Evolutionary conservation across 2,888 invertebrate species (phyloP), one percentile per base, ranked within the genome.

Genomic region (Phyllotreta striolata): DNA sequence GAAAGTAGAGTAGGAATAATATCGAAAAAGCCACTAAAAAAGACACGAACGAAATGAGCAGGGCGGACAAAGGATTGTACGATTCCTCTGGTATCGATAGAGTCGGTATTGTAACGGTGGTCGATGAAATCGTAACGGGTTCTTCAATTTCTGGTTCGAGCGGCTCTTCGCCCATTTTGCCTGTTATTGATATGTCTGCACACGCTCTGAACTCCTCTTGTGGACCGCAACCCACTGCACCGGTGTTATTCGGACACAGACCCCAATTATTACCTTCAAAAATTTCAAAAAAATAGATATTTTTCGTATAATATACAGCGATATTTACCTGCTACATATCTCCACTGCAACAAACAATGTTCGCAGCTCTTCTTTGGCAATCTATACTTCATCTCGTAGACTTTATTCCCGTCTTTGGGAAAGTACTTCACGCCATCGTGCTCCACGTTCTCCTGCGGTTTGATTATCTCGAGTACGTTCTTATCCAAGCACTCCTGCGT

Each of bases 151-250:
- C 64, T 10, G 84, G 74, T 0, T 85, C 83, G 73, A 84, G 83
- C 5, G 85, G 84, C 51, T 78, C 76, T 51, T 83, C 83, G 8
- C 72, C 69, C 24, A 24, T 24, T 59, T 81, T 80, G 62, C 87
- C 87, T 1, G 88, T 88, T 41, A 95, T 88, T 10, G 89, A 84
- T 47, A 93, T 88, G 75, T 95, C 94, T 0, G 94, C 89, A 72
- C 94, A 94, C 0, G 92, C 91, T 13, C 94, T 85, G 76, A 95
- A 95, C 76, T 94, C 93, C 78, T 95, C 95, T 77, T 95, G 95
- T 0, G 91, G 91, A 0, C 95, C 95, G 76, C 95, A 95, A 0
- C 95, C 95, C 0, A 95, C 90, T 0, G 89, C 90, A 38, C 90
- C 92, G 51, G 87, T 88, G 0, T 90, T 91, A 75, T 91, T 88